Percentiles rank a stretch among this genome's conserved stretches.
Evolutionary conservation across 2,888 invertebrate species (phyloP).

Genomic region (Sinohyriopsis cumingii): DNA sequence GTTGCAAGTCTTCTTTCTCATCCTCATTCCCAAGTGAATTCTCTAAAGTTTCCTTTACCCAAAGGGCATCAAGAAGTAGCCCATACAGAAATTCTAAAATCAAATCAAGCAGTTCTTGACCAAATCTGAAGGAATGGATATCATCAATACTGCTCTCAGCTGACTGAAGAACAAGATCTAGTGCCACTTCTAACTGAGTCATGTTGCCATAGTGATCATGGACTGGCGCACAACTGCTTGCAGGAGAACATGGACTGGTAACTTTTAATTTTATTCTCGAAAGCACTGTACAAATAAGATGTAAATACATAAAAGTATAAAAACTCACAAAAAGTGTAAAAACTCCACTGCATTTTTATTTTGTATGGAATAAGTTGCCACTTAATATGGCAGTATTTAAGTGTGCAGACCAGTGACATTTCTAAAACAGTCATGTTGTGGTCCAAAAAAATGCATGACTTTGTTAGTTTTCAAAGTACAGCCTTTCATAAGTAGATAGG

Average conservation of each 20-base stretch:
- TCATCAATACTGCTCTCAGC: constrained; percentile 49
- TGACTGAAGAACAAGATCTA: constrained; percentile 50
- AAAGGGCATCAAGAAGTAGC: constrained; percentile 49
- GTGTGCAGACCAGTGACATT: too few species aligned
- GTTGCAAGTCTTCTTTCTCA: constrained; percentile 37
- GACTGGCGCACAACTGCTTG: constrained; percentile 21
- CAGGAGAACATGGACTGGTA: constrained; percentile 18
- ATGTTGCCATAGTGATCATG: constrained; percentile 43
- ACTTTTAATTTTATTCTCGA: constrained; percentile 17
- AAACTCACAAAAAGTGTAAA: not conserved
- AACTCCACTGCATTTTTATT: too few species aligned
- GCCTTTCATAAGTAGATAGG: too few species aligned
- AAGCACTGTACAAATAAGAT: constrained; percentile 32
- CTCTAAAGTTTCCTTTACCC: constrained; percentile 24
- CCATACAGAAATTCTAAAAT: constrained; percentile 58
- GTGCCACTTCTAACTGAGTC: constrained; percentile 52
- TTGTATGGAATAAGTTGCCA: not conserved
- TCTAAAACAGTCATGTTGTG: too few species aligned
- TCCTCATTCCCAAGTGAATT: constrained; percentile 15
- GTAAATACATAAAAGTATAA: constrained; percentile 1
- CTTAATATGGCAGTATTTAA: not conserved
- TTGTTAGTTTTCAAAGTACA: too few species aligned
- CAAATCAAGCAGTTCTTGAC: constrained; percentile 55
- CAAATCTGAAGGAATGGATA: constrained; percentile 54
- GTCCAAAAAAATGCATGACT: too few species aligned